Evolutionary conservation across 2,888 invertebrate genomes (phyloP), one percentile per base, ranked within the genome.

Genomic region (Drosophila paracracens): DNA sequence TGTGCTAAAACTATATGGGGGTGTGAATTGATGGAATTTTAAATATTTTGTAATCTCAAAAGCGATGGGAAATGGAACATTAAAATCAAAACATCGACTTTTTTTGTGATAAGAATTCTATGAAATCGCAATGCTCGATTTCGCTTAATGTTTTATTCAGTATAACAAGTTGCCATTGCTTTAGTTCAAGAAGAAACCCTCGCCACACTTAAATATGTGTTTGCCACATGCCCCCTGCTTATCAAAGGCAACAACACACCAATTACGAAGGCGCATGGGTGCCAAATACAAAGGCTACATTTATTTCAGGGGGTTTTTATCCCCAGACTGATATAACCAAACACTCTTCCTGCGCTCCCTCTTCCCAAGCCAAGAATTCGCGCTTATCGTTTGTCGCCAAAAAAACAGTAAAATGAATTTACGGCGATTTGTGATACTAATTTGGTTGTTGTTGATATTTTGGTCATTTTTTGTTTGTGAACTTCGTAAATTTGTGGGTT

Each of bases 401-500:
- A 56, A 16, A 27, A 62, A 52, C 43, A 70, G 57, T 70, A 50
- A 70, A 79, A 65, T 71, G 54, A 80, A 76, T 79, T 79, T 79
- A 54, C 50, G 62, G 68, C 75, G 70, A 79, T 79, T 79, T 78
- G 75, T 68, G 79, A 48, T 58, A 59, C 54, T 68, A 48, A 65
- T 60, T 73, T 69, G 54, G 27, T 65, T 66, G 16, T 35, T 56
- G 21, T 31, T 53, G 25, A 46, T 25, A 38, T 50, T 70, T 62
- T 62, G 40, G 62, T 5, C 16, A 64, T 38, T 38, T 56, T 76
- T 67, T 66, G 21, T 25, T 38, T 61, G 53, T 35, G 43, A 62
- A 56, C 33, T 52, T 53, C 25, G 31, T 35, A 38, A 70, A 53
- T 61, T 54, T 40, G 31, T 8, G 35, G 46, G 46, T 29, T 21